Evolutionary conservation across 2,797 vertebrate species (phyloP), one percentile per base, ranked within the genome.

Genomic region (Strix occidentalis): DNA sequence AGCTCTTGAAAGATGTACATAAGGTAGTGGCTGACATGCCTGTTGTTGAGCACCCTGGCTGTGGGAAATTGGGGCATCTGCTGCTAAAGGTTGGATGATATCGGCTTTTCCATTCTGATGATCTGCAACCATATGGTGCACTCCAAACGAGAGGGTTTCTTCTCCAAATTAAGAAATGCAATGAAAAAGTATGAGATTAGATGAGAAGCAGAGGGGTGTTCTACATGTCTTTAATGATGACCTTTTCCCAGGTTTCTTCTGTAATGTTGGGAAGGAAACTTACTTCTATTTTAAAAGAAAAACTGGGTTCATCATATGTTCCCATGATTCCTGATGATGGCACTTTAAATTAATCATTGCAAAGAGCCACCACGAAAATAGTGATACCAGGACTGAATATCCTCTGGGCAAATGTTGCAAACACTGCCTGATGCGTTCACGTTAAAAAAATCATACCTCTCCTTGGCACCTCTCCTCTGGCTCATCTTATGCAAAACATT

Each of bases 281-380:
- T 43, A 74, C 48, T 96, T 94, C 91, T 95, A 91, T 95, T 96
- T 95, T 94, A 91, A 91, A 94, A 90, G 69, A 57, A 69, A 90
- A 90, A 61, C 72, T 43, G 65, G 29, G 72, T 90, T 95, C 88
- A 54, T 94, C 65, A 58, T 78, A 83, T 68, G 61, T 91, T 96
- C 94, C 83, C 93, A 86, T 90, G 65, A 86, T 91, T 96, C 88
- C 87, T 83, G 54, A 90, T 54, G 76, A 83, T 91, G 77, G 88
- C 83, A 86, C 90, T 79, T 96, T 78, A 76, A 97, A 95, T 95
- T 94, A 96, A 96, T 95, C 84, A 84, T 51, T 58, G 85, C 48
- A 75, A 92, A 83, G 82, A 95, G 61, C 76, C 87, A 88, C 69
- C 65, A 65, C 8, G 0, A 84, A 96, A 94, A 96, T 86, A 95